Evolutionary conservation across 2,888 invertebrate species (phyloP).

Genomic region (Baronia brevicornis): DNA sequence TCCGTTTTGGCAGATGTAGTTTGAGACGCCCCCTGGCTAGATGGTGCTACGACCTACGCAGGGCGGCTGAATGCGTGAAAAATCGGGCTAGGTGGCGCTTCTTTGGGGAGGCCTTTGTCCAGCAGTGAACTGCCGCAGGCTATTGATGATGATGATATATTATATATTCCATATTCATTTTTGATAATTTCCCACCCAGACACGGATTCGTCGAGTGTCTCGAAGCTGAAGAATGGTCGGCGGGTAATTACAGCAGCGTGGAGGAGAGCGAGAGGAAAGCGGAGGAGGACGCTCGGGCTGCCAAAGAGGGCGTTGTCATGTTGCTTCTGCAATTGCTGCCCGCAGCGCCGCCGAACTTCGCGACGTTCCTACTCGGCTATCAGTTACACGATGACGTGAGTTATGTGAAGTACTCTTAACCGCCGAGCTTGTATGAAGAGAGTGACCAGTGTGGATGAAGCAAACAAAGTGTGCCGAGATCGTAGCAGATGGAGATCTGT

Average conservation of each 20-base stretch:
- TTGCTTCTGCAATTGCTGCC: conserved; percentile 85
- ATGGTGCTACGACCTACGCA: no score
- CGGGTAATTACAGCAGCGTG: conserved; percentile 47
- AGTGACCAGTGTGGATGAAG: no score
- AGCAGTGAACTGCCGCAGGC: background rate
- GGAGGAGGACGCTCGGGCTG: conserved; percentile 36
- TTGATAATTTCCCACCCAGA: conserved; percentile 22
- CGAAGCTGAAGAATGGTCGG: conserved; percentile 76
- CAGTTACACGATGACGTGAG: conserved; percentile 85
- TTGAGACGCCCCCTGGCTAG: no score
- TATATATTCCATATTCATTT: background rate
- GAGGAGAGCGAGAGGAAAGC: conserved; percentile 34
- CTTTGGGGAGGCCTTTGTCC: no score
- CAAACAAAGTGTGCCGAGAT: no score
- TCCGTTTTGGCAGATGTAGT: no score
- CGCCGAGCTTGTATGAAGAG: no score
- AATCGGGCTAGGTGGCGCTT: no score
- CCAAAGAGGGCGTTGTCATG: conserved; percentile 83
- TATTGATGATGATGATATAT: background rate
- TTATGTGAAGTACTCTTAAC: no score
- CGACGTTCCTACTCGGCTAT: conserved; percentile 92
- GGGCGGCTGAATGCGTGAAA: no score
- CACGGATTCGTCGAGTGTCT: conserved; percentile 90
- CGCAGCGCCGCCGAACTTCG: conserved; percentile 88
- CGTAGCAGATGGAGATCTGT: no score